These are phyloP conservation scores for Sternarchorhynchus goeldii DNA, from an alignment of 2,797 vertebrate species.

Conservation along the genomic window DNA sequence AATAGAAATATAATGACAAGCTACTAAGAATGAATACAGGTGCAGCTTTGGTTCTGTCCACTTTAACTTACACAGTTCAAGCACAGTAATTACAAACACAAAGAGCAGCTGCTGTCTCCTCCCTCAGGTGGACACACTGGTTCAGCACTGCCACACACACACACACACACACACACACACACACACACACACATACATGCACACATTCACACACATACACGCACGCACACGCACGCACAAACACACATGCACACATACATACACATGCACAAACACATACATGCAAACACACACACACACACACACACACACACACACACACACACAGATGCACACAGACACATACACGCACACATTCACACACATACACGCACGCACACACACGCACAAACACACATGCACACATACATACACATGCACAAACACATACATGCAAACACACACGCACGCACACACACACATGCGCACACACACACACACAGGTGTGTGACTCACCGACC, in stretches of 20 bases:
- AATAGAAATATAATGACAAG: slow-evolving; percentile 42
- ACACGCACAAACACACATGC: slow-evolving; percentile 14
- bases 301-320: slow-evolving; percentile 19
- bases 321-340: slow-evolving; percentile 21
- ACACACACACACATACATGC: slow-evolving; percentile 6
- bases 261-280: background rate
- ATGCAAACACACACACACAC: slow-evolving; percentile 28
- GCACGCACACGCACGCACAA: slow-evolving; percentile 21
- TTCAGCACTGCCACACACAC: background rate
- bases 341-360: background rate
- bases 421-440: slow-evolving; percentile 17
- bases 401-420: background rate
- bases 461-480: slow-evolving; percentile 19
- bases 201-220: background rate
- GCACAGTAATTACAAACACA: slow-evolving; percentile 54
- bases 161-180: slow-evolving; percentile 29
- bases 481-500: slow-evolving; percentile 32
- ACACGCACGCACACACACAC: slow-evolving; percentile 29
- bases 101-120: slow-evolving; percentile 26
- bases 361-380: background rate
- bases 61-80: slow-evolving; percentile 53
- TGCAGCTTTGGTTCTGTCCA: slow-evolving; percentile 45
- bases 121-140: slow-evolving; percentile 48
- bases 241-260: slow-evolving; percentile 13
- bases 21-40: slow-evolving; percentile 46